Base-by-base conservation (phyloP, 1,140 invertebrate genomes). In the Stratiolaelaps scimitus region DNA sequence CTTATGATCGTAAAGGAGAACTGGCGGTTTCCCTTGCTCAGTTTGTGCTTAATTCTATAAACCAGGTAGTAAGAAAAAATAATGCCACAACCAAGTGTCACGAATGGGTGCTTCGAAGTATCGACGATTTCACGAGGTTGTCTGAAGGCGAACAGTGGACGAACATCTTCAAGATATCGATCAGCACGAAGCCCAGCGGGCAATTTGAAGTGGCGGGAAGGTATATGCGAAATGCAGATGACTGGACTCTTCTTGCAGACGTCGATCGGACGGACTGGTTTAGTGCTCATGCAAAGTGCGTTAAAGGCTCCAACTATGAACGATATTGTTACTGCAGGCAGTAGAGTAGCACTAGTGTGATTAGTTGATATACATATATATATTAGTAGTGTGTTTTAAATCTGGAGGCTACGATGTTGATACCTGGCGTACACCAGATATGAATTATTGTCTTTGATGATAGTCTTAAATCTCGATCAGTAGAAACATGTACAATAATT, bases 321-420 rank as follows among this genome's bases (percentile, higher is more conserved):
- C 53, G 53, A 29, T 60, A 60, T 34, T 60, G 53, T 60, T 60
- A 60, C 53, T 60, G 53, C 23, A 60, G 20, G 26, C 15, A 34
- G 26, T 26, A 34, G 17, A 1, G 53, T 34, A 48, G 26, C 19
- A 48, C 7, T 48, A 20, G 5, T 7, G 7, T 17, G 34, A 40
- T 10, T 40, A 10, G 10, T 40, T 40, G 34, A 40, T 10, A 40
- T 4, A n/a, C n/a, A n/a, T n/a, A n/a, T n/a, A n/a, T n/a, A n/a
- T n/a, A 40, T 40, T 40, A 10, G 5, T 10, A 40, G 10, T 40
- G 34, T 40, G 34, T 10, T 10, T 40, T 40, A n/a, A n/a, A n/a
- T n/a, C n/a, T n/a, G n/a, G n/a, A n/a, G n/a, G n/a, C n/a, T n/a
- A n/a, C n/a, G n/a, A n/a, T n/a, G n/a, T n/a, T n/a, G n/a, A n/a